Conservation (phyloP, 2,888 invertebrate species). For the Oxystoma pomonae region DNA sequence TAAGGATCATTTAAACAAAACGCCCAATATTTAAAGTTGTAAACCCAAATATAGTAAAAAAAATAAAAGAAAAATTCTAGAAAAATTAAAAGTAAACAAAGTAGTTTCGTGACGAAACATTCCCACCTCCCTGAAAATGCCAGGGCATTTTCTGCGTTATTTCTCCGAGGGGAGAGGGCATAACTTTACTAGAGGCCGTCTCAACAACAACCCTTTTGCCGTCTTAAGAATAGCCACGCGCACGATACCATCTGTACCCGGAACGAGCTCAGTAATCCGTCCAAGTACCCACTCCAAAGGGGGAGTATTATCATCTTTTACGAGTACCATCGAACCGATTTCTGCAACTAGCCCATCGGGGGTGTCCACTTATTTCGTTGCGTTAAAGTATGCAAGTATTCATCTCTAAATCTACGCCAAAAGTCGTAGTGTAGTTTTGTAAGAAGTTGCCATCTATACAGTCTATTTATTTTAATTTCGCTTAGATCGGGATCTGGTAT, state of each 20-base stretch:
- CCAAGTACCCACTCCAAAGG: background rate
- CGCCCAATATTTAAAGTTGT: too few species aligned
- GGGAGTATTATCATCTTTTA: background rate
- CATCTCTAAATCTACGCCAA: background rate
- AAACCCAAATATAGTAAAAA: too few species aligned
- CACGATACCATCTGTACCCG: background rate
- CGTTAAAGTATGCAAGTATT: constrained; percentile 7
- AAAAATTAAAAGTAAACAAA: too few species aligned
- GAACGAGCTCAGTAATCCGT: background rate
- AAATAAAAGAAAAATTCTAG: too few species aligned
- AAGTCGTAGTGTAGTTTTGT: constrained; percentile 2
- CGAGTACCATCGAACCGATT: background rate
- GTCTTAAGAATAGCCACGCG: background rate
- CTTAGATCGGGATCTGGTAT: background rate
- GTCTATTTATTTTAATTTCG: background rate
- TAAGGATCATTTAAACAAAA: too few species aligned
- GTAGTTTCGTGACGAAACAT: too few species aligned
- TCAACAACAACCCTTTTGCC: background rate
- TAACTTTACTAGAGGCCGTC: too few species aligned
- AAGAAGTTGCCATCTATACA: constrained; percentile 4
- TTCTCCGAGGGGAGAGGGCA: background rate
- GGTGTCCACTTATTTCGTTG: constrained; percentile 1
- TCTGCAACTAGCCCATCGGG: background rate
- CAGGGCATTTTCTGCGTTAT: constrained; percentile 1
- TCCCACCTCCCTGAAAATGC: constrained; percentile 5